Conservation (phyloP, 1,140 invertebrate species). For the Cataglyphis hispanica region DNA sequence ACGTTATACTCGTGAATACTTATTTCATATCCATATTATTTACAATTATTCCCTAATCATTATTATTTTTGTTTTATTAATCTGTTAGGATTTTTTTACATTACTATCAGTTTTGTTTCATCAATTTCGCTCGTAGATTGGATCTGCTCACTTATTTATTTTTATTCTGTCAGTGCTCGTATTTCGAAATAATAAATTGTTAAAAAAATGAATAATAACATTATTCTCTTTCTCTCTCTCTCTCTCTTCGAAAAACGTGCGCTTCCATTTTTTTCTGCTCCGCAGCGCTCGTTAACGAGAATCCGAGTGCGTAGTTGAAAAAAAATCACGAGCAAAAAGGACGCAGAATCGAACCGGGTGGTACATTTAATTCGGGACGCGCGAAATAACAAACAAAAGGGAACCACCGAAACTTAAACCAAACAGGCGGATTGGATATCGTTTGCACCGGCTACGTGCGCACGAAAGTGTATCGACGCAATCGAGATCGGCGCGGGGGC, state of each 20-base stretch:
- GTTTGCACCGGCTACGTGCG: slow-evolving; percentile 55
- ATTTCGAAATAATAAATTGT: slow-evolving; percentile 43
- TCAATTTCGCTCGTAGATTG: slow-evolving; percentile 6
- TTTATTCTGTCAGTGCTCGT: not conserved
- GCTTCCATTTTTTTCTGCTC: slow-evolving; percentile 32
- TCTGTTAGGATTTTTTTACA: not conserved
- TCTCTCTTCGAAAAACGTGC: slow-evolving; percentile 26
- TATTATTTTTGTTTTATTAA: not conserved
- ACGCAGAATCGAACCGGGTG: slow-evolving; percentile 6
- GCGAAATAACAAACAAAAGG: slow-evolving; percentile 77
- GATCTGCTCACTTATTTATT: not conserved
- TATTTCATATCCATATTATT: not conserved
- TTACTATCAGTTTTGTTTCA: not conserved
- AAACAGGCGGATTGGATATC: slow-evolving; percentile 77
- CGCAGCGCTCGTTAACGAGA: slow-evolving; percentile 62
- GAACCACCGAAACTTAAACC: slow-evolving; percentile 73
- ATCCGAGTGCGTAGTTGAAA: slow-evolving; percentile 71
- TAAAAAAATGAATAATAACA: not conserved
- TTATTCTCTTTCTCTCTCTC: not conserved
- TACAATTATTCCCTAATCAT: not conserved
- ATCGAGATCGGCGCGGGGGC: slow-evolving; percentile 64
- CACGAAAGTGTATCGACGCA: slow-evolving; percentile 61
- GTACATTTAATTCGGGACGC: slow-evolving; percentile 74
- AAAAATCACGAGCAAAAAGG: slow-evolving; percentile 66
- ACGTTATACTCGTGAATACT: not conserved